Base-by-base conservation (phyloP, 2,797 vertebrate genomes). In the Clarias laeviceps region DNA sequence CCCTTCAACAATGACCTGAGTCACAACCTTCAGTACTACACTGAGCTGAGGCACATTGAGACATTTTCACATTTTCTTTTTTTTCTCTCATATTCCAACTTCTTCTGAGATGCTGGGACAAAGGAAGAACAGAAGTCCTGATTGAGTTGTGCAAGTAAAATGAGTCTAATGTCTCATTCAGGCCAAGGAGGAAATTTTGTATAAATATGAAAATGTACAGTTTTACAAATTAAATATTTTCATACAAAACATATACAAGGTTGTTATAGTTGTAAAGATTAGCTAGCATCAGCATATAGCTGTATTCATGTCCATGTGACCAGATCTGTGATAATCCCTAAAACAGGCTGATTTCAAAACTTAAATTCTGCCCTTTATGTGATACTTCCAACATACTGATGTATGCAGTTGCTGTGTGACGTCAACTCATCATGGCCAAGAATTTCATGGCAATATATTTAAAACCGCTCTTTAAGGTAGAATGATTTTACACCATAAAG, bases 1-100 rank as follows among this genome's bases (percentile, higher is more conserved):
- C 64, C 66, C 84, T 86, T 76, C 20, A 77, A 83, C 80, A 54
- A 66, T 73, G 84, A 87, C 54, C 57, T 27, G 45, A 73, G 59
- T 82, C 77, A 54, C 4, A 9, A 68, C 66, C 69, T 56, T 84
- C 32, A 27, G 11, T 15, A 20, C 45, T 68, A 37, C 73, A 78
- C 29, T 77, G 6, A 65, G 40, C n/a, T 37, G 32, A n/a, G 11
- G 22, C 15, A 74, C 50, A 68, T 45, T 57, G 50, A 32, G 54
- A n/a, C n/a, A 37, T 62, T 82, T 69, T 70, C 15, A 8, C 45
- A 54, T 54, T 74, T 54, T 74, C 15, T 5, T 50, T 73, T 50
- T 11, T 14, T 27, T 17, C 18, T 59, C 54, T 77, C 54, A 57
- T 77, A 32, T 57, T 77, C 17, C 18, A 2, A 34, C 27, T 79